Base-by-base conservation (phyloP, 2,113 vertebrate species). In the Oryzias javanicus region DNA sequence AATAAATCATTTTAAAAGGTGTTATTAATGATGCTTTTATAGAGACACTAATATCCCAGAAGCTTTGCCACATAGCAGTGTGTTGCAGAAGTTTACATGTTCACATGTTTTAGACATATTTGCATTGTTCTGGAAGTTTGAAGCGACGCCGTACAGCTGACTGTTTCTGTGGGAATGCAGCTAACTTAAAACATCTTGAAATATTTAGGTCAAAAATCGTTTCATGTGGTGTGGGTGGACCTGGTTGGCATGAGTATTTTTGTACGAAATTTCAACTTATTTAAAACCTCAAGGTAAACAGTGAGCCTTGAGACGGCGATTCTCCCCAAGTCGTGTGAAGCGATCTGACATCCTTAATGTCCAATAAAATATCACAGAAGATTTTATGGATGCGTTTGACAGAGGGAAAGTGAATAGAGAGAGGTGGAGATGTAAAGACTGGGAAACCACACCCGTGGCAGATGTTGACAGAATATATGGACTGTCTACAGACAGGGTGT, bases 371-470 rank as follows among this genome's bases (percentile, higher is more conserved):
- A 24, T 62, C 45, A 64, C 68, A 74, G 48, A 52, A 76, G 14
- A 58, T 67, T 25, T 51, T 52, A 42, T 72, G 57, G 71, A 58
- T 67, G 29, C 50, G 71, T 54, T 24, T 60, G 80, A 70, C 55
- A 57, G 40, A 68, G 46, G 50, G 47, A 42, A 49, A 71, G 64
- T 35, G 58, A 78, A 68, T 46, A 64, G 49, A 55, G 61, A 50
- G 61, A 60, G 54, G 73, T 56, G 22, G 54, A 57, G 65, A 77
- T 74, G 70, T 74, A 79, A 76, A 70, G 72, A 60, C 40, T 20
- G 64, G 10, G 59, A 60, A 64, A 71, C 85, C 80, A 65, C 87
- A 82, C 83, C 87, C 85, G 76, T 83, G 83, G 82, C 82, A 74
- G 70, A 71, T 63, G 69, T 72, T 73, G 67, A 78, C 62, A 73